A percentile compares a stretch with the other conserved stretches of the same genome.
These are phyloP conservation scores for Amblyjoppa proteus DNA, from an alignment of 2,888 invertebrate species.

Conservation along the genomic window DNA sequence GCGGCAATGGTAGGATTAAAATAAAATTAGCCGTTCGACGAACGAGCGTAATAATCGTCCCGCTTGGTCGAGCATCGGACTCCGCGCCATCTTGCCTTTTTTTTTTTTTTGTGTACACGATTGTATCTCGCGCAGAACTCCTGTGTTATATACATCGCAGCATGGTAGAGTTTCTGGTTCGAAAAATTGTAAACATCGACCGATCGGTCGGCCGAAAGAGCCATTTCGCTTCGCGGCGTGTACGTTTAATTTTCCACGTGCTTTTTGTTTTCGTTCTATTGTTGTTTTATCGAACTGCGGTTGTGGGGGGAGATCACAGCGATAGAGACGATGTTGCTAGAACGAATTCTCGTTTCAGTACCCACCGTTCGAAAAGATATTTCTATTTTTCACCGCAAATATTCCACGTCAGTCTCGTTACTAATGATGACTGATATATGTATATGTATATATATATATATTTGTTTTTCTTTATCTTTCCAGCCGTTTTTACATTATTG, in stretches of 20 bases:
- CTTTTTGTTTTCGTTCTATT: conserved; percentile 11
- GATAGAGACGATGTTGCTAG: not conserved
- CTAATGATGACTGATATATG: not conserved
- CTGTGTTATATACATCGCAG: not conserved
- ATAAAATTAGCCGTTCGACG: not conserved
- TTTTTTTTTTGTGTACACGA: not conserved
- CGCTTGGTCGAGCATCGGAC: not conserved
- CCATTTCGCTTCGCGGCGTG: conserved; percentile 20
- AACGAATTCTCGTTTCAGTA: conserved; percentile 25
- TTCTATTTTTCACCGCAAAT: conserved; percentile 3
- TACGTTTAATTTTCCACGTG: conserved; percentile 37
- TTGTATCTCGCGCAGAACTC: not conserved
- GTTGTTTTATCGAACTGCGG: conserved; percentile 11
- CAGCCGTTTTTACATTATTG: not conserved
- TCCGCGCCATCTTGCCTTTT: not conserved
- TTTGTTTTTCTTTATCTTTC: not conserved
- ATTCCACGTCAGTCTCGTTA: conserved; percentile 4
- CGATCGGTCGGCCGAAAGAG: not conserved
- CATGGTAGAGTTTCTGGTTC: conserved; percentile 19
- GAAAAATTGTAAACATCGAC: conserved; percentile 26
- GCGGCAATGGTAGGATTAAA: not conserved
- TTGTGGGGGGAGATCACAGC: not conserved
- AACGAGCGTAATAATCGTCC: not conserved
- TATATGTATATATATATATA: not conserved
- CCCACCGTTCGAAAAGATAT: not conserved